Conservation (phyloP, 2,113 vertebrate species). For the Prionailurus bengalensis region DNA sequence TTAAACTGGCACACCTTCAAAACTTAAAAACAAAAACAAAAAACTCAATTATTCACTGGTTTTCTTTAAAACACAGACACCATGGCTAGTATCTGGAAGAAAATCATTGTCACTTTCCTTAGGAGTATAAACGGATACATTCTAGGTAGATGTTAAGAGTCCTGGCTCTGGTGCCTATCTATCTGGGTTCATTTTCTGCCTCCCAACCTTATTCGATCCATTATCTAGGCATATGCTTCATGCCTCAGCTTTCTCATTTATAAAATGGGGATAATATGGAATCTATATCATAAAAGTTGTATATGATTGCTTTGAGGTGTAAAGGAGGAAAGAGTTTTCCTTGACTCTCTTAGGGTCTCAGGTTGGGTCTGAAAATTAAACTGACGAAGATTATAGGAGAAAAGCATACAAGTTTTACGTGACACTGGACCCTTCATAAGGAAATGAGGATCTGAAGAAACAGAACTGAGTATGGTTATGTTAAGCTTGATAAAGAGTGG, state of each 20-base stretch:
- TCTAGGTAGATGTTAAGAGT: neutral
- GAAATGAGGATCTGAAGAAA: neutral
- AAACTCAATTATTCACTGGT: neutral
- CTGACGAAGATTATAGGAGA: neutral
- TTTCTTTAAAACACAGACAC: conserved; percentile 20
- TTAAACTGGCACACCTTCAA: conserved; percentile 11
- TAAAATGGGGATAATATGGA: neutral
- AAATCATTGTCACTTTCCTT: neutral
- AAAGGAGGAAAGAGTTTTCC: neutral
- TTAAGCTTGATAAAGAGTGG: neutral
- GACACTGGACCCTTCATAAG: neutral
- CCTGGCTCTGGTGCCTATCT: neutral
- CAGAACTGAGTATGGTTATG: neutral
- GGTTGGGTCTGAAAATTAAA: neutral
- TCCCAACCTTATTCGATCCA: neutral
- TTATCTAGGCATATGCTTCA: neutral
- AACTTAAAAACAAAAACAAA: neutral
- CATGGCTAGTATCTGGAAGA: neutral
- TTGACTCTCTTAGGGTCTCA: neutral
- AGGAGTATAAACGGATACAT: neutral
- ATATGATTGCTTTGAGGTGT: neutral
- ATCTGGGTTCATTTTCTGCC: neutral
- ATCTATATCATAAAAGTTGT: neutral
- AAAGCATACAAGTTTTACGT: neutral
- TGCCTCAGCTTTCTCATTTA: neutral